Evolutionary conservation across 2,113 vertebrate genomes (phyloP).

Genomic region (Corythornis madagascariensis): DNA sequence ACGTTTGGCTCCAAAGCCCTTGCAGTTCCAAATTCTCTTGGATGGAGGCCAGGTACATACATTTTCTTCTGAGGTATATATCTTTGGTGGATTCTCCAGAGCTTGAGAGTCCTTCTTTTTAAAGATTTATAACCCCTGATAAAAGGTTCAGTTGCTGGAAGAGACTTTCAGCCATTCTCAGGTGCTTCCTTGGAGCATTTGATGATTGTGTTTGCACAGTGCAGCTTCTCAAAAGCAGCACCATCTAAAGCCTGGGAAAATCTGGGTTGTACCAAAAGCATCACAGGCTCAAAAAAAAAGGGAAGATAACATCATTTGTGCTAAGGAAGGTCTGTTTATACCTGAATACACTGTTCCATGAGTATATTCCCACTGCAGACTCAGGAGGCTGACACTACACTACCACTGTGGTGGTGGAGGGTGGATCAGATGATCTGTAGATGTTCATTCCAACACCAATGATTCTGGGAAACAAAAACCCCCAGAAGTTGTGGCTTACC

Average conservation of each 20-base stretch:
- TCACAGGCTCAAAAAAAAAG: background rate
- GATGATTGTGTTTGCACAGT: background rate
- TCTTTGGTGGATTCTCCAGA: background rate
- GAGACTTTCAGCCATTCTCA: background rate
- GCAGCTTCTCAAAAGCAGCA: background rate
- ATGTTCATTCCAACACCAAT: too few species aligned
- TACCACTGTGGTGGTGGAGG: too few species aligned
- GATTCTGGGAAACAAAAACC: background rate
- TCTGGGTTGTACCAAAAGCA: background rate
- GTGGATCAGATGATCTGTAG: too few species aligned
- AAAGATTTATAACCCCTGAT: conserved; percentile 4
- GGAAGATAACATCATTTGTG: background rate
- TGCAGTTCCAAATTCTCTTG: conserved; percentile 13
- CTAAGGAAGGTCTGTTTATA: background rate
- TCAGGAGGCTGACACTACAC: background rate
- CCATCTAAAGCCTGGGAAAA: background rate
- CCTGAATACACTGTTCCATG: background rate
- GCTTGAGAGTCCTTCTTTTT: background rate
- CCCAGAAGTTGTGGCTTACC: background rate
- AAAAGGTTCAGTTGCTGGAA: background rate
- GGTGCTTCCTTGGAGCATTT: background rate
- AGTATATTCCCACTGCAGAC: background rate
- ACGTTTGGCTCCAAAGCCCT: background rate
- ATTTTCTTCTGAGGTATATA: background rate
- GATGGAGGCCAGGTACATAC: background rate